Percentiles rank a stretch among this genome's conserved stretches.
Evolutionary conservation across 2,113 vertebrate species (phyloP).

Genomic region (Cyanistes caeruleus): DNA sequence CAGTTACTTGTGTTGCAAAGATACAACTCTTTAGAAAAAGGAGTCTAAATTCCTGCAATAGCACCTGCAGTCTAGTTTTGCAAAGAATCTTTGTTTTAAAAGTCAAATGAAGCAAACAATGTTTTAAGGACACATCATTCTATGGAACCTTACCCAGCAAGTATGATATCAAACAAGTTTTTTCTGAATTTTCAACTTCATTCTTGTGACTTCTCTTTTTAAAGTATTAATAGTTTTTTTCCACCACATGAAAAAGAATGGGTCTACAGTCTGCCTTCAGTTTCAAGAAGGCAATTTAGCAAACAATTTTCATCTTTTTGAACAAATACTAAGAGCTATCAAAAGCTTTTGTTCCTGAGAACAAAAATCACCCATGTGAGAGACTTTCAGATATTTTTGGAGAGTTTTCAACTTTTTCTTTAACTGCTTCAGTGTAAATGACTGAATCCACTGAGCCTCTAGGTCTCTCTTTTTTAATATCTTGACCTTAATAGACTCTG

Average conservation of each 20-base stretch:
- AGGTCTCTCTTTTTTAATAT: neutral
- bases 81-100: neutral
- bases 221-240: neutral
- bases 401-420: neutral
- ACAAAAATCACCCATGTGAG: neutral
- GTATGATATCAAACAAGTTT: neutral
- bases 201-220: neutral
- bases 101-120: neutral
- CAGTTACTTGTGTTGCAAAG: neutral
- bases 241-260: neutral
- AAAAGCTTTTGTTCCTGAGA: neutral
- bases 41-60: neutral
- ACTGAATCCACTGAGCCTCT: neutral
- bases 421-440: neutral
- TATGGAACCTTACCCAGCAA: neutral
- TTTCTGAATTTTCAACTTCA: neutral
- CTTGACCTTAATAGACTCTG: neutral
- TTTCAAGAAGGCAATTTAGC: neutral
- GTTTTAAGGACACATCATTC: fast-evolving
- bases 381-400: neutral
- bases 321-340: neutral
- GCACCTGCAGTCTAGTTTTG: neutral
- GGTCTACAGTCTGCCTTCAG: neutral
- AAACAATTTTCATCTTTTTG: neutral
- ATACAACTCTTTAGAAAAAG: neutral